These are phyloP conservation scores for Nebria ingens DNA, from an alignment of 1,140 invertebrate species.

Conservation along the genomic window DNA sequence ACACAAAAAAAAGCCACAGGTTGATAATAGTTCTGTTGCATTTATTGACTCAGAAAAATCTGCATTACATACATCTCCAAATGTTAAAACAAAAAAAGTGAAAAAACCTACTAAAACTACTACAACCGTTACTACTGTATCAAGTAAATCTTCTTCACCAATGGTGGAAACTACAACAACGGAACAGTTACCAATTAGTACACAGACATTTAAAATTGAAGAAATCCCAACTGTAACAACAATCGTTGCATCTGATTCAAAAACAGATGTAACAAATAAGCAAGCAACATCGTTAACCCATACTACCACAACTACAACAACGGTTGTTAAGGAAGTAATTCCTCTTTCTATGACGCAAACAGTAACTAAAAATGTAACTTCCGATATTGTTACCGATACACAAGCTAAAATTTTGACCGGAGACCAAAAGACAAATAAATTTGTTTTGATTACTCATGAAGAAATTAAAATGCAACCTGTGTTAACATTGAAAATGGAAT, in stretches of 20 bases:
- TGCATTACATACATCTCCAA: neutral
- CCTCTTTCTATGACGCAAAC: neutral
- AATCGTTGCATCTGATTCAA: conserved; percentile 2
- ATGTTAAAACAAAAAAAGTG: conserved; percentile 14
- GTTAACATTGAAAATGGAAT: conserved; percentile 49
- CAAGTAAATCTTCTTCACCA: conserved; percentile 13
- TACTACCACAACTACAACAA: conserved; percentile 6
- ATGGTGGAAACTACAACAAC: conserved; percentile 10
- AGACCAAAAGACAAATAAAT: conserved; percentile 41
- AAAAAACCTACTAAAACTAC: conserved; percentile 14
- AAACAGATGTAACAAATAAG: conserved; percentile 4
- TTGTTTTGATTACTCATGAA: conserved; percentile 56
- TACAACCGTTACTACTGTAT: conserved; percentile 15
- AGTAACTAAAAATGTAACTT: conserved; percentile 10
- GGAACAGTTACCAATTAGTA: neutral
- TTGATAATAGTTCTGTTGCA: neutral
- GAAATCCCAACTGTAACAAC: conserved; percentile 7
- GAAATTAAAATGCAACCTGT: conserved; percentile 52
- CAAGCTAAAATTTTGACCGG: neutral
- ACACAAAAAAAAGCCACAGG: neutral
- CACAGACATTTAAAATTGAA: no score
- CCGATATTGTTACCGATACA: neutral
- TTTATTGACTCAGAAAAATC: conserved; percentile 2
- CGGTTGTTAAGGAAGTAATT: neutral
- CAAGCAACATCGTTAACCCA: conserved; percentile 8